These are phyloP conservation scores for Dione juno DNA, from an alignment of 2,888 invertebrate species.

Conservation along the genomic window DNA sequence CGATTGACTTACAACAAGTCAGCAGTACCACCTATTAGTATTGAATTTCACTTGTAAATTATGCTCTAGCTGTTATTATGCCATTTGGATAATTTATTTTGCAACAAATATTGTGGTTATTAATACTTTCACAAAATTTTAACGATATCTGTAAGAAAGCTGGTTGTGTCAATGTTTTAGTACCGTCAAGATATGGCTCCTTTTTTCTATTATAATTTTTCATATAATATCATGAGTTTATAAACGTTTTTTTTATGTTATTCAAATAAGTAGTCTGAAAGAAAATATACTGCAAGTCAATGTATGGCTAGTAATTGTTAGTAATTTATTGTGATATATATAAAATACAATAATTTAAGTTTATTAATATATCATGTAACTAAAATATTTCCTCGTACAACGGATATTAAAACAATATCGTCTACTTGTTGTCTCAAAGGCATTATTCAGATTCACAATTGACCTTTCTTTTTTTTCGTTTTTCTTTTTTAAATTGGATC, in stretches of 20 bases:
- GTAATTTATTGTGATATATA: not conserved
- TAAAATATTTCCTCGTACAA: too few relatives aligned
- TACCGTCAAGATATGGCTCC: not conserved
- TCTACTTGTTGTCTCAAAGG: too few relatives aligned
- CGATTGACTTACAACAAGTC: not conserved
- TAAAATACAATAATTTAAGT: too few relatives aligned
- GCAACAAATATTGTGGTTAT: not conserved
- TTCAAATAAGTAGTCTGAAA: not conserved
- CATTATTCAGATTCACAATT: too few relatives aligned
- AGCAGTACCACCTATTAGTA: not conserved
- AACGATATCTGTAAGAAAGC: not conserved
- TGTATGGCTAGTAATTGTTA: not conserved
- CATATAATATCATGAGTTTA: too few relatives aligned
- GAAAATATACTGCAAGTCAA: constrained; percentile 18
- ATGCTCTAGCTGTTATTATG: constrained; percentile 2
- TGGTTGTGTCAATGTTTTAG: not conserved
- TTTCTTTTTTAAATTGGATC: too few relatives aligned
- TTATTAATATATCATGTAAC: too few relatives aligned
- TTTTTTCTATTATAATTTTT: not conserved
- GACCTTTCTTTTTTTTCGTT: too few relatives aligned
- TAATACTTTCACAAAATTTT: not conserved
- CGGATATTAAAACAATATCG: too few relatives aligned
- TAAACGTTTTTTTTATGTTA: too few relatives aligned
- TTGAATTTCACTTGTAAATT: constrained; percentile 21
- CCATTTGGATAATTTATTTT: constrained; percentile 18